Base-by-base conservation (phyloP, 2,113 vertebrate species). In the Atractosteus spatula region DNA sequence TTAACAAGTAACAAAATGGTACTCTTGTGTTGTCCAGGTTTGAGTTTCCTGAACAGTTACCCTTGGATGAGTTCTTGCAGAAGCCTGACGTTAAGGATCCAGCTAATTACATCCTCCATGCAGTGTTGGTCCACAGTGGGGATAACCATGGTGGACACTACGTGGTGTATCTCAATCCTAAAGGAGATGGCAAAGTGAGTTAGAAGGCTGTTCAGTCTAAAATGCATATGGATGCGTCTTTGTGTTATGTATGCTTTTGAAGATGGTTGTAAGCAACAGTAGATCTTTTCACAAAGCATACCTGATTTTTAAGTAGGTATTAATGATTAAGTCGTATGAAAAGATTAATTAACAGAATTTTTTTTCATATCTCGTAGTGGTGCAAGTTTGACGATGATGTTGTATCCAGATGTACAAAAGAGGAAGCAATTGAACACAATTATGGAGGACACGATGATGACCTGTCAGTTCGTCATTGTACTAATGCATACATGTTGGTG, bases 91-190 rank as follows among this genome's bases (percentile, higher is more conserved):
- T 94, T 54, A 98, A 99, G 89, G 97, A 99, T 82, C 94, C 97
- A 10, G 97, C 97, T 10, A 98, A 99, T 89, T 99, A 99, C 82
- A 98, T 99, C 76, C 92, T 99, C 68, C 97, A 99, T 2, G 97
- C 97, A 3, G 97, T 99, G 75, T 89, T 99, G 44, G 97, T 99
- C 59, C 97, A 99, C 86, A 99, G 97, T 78, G 97, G 97, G 66
- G 97, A 99, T 89, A 99, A 99, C 91, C 97, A 99, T 61, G 97
- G 97, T 2, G 97, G 97, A 81, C 97, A 99, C 85, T 99, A 99
- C 0, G 97, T 99, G 87, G 97, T 99, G 89, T 99, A 99, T 85
- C 93, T 99, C 69, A 99, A 99, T 84, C 97, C 97, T 41, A 99
- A 98, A 89, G 97, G 97, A 69, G 97, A 99, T 77, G 94, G 96